A percentile compares a stretch with the other conserved stretches of the same genome.
phyloP scores from a whole-genome alignment of 2,888 invertebrate species.

The Trichogramma evanescens region DNA sequence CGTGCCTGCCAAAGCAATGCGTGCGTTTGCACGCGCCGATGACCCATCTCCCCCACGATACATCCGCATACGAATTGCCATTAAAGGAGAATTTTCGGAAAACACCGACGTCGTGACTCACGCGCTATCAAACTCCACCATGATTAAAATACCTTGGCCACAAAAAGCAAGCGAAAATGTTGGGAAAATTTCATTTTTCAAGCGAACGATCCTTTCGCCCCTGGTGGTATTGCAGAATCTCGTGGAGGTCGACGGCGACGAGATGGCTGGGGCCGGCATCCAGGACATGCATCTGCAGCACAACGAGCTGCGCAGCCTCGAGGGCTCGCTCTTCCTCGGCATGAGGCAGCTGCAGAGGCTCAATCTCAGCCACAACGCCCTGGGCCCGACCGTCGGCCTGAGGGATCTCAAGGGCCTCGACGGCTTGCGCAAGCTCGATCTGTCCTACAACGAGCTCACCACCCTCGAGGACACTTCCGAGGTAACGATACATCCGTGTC shows the following conservation, averaged over 20 bases:
- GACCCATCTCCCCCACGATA: too few relatives aligned
- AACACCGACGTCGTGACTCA: too few relatives aligned
- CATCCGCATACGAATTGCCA: too few relatives aligned
- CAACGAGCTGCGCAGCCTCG: conserved; percentile 64
- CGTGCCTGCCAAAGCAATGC: too few relatives aligned
- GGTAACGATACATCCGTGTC: conserved; percentile 48
- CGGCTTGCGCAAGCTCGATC: conserved; percentile 65
- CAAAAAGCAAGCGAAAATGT: too few relatives aligned
- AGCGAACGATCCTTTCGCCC: conserved; percentile 18
- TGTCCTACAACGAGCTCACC: conserved; percentile 69
- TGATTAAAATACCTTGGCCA: too few relatives aligned
- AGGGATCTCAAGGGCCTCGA: conserved; percentile 75
- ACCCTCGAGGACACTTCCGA: conserved; percentile 77
- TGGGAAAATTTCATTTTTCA: conserved; percentile 1
- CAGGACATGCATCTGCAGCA: conserved; percentile 67
- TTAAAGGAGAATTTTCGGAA: too few relatives aligned
- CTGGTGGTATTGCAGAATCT: conserved; percentile 55
- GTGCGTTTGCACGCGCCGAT: too few relatives aligned
- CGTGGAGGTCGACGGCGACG: conserved; percentile 61
- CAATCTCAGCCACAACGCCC: conserved; percentile 68
- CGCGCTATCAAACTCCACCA: too few relatives aligned
- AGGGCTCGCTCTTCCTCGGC: conserved; percentile 66
- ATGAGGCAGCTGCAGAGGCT: conserved; percentile 65
- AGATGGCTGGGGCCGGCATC: conserved; percentile 53
- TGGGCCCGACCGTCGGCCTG: conserved; percentile 63